A percentile compares a stretch with the other conserved stretches of the same genome.
phyloP scores from a whole-genome alignment of 2,888 invertebrate genomes.

The Trichogramma evanescens region DNA sequence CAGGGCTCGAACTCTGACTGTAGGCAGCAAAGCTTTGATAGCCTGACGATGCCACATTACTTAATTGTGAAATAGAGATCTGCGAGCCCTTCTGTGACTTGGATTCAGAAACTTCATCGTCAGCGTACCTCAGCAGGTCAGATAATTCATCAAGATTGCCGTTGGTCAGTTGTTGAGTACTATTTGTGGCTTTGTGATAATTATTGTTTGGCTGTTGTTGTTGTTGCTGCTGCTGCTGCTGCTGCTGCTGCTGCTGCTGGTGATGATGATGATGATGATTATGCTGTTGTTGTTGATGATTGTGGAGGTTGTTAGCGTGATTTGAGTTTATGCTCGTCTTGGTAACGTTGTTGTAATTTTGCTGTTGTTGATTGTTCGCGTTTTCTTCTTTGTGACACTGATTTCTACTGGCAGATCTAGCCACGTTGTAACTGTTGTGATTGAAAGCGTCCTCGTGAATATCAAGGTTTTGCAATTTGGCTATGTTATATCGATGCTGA shows the following conservation, averaged over 20 bases:
- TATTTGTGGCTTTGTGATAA: slow-evolving; percentile 37
- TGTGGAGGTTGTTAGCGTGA: slow-evolving; percentile 39
- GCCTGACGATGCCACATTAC: slow-evolving; percentile 74
- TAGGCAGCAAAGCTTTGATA: slow-evolving; percentile 84
- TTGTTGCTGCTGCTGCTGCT: slow-evolving; percentile 36
- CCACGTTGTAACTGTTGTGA: slow-evolving; percentile 41
- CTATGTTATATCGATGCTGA: slow-evolving; percentile 35
- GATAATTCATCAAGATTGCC: slow-evolving; percentile 65
- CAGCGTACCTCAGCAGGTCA: slow-evolving; percentile 66
- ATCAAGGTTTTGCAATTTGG: slow-evolving; percentile 39
- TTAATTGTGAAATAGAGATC: slow-evolving; percentile 71
- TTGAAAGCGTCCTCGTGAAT: slow-evolving; percentile 42
- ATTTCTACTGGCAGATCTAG: slow-evolving; percentile 39
- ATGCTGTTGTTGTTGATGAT: slow-evolving; percentile 38
- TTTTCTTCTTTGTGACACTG: slow-evolving; percentile 43
- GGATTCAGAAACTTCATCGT: slow-evolving; percentile 58
- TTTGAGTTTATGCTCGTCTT: slow-evolving; percentile 44
- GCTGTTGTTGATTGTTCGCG: slow-evolving; percentile 40
- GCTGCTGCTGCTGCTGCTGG: slow-evolving; percentile 35
- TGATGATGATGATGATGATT: slow-evolving; percentile 19
- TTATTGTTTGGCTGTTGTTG: slow-evolving; percentile 13
- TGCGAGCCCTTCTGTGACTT: slow-evolving; percentile 66
- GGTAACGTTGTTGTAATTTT: slow-evolving; percentile 42
- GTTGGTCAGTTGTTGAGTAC: slow-evolving; percentile 49
- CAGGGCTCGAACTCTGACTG: slow-evolving; percentile 80